These are phyloP conservation scores for Thunnus thynnus DNA, from an alignment of 2,113 vertebrate genomes.

Conservation along the genomic window DNA sequence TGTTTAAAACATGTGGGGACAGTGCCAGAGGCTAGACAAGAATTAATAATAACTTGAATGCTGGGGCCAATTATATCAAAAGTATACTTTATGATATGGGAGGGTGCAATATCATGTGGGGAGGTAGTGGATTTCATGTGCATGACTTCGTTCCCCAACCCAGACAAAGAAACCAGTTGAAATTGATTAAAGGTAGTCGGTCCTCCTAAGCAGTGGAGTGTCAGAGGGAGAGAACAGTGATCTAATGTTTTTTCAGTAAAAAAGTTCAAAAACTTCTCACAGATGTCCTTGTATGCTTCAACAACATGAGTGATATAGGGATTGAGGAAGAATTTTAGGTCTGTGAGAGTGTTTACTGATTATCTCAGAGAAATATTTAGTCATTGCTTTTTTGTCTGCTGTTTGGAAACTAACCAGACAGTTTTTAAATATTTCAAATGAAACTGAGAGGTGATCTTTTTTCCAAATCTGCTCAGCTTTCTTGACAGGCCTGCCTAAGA, in stretches of 20 bases:
- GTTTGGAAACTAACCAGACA: background rate
- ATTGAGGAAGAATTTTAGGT: background rate
- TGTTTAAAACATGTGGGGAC: background rate
- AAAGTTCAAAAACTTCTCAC: background rate
- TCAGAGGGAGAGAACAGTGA: background rate
- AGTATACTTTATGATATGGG: background rate
- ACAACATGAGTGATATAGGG: background rate
- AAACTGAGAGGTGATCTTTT: background rate
- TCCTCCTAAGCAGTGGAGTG: background rate
- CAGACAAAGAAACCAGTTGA: background rate
- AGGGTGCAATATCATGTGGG: background rate
- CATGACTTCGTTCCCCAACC: background rate
- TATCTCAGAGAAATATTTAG: background rate
- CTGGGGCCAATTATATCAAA: background rate
- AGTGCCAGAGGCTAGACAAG: background rate
- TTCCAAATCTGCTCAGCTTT: background rate
- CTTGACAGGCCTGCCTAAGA: background rate
- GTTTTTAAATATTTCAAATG: background rate
- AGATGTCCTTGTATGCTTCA: background rate
- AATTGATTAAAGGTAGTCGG: background rate
- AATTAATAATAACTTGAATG: background rate
- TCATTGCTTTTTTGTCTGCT: background rate
- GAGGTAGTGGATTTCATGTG: background rate
- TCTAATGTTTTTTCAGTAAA: background rate
- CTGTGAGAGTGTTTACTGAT: background rate